phyloP scores from a whole-genome alignment of 2,888 invertebrate species.

The Alentia gelatinosa region DNA sequence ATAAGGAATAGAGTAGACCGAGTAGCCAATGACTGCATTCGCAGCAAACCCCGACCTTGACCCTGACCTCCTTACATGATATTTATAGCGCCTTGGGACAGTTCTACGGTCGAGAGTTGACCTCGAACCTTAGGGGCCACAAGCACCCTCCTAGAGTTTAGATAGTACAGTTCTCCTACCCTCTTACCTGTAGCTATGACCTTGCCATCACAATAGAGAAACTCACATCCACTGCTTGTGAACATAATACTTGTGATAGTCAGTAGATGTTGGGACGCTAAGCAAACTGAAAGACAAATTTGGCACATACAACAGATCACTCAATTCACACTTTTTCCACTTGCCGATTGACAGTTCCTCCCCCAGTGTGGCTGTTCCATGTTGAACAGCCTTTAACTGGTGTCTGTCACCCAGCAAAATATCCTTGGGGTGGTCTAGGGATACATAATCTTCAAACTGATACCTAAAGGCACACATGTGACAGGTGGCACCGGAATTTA shows the following conservation, averaged over 20 bases:
- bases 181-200: conserved; percentile 10
- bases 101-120: too few species aligned
- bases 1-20: too few species aligned
- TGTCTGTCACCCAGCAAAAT: conserved; percentile 51
- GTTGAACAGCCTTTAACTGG: conserved; percentile 25
- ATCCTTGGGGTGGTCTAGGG: neutral
- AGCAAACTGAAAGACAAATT: conserved; percentile 41
- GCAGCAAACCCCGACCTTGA: too few species aligned
- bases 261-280: conserved; percentile 43
- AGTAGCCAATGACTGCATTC: too few species aligned
- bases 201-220: neutral
- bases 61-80: too few species aligned
- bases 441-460: neutral
- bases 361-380: conserved; percentile 31
- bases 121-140: too few species aligned
- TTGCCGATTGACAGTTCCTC: neutral
- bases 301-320: conserved; percentile 55
- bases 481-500: conserved; percentile 52
- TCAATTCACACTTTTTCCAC: neutral
- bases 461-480: conserved; percentile 34
- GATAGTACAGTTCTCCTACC: conserved; percentile 28
- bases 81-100: too few species aligned
- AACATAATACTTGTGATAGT: conserved; percentile 34
- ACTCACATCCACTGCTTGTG: conserved; percentile 15
- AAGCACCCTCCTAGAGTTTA: too few species aligned